Base-by-base conservation (phyloP, 2,113 vertebrate genomes). In the Halcyon malimbica region DNA sequence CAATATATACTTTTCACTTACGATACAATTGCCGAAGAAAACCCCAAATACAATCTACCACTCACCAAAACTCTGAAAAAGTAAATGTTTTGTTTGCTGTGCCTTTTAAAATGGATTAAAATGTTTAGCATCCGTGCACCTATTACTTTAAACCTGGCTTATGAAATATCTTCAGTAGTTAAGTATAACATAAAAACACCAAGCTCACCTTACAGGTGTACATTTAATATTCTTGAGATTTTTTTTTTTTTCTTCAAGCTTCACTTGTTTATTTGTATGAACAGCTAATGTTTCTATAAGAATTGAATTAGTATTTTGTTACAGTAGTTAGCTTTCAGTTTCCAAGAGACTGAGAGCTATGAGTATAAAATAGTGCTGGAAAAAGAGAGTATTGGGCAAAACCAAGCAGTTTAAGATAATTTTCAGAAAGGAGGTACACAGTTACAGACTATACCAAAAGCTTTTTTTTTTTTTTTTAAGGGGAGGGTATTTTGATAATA, bases 361-460 rank as follows among this genome's bases (percentile, higher is more conserved):
- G n/a, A 83, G 25, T 71, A 31, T 39, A 68, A 93, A 85, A 65
- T 37, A 3, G 54, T 76, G 18, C 6, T 70, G n/a, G 25, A 7
- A 65, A 68, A 91, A 51, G 10, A n/a, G 31, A 67, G 13, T 20
- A 68, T 44, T 84, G 31, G 57, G n/a, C 18, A 82, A 86, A 90
- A 33, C 14, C 19, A 44, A 69, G 20, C 15, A 16, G 25, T 83
- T 80, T 50, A 33, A 83, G 54, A 26, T 70, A 63, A n/a, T 57
- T 90, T 91, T 93, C 64, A 80, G 56, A 91, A 88, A 80, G 68
- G 63, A 95, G 87, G 96, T 70, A 78, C 20, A n/a, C 51, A 73
- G 67, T 90, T 87, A 69, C 17, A 94, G 88, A 91, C 53, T 83
- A 65, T 95, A 13, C 42, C 77, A 82, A 75, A 67, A 95, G 53